phyloP scores from a whole-genome alignment of 1,140 invertebrate species.

The Sweltsa coloradensis region DNA sequence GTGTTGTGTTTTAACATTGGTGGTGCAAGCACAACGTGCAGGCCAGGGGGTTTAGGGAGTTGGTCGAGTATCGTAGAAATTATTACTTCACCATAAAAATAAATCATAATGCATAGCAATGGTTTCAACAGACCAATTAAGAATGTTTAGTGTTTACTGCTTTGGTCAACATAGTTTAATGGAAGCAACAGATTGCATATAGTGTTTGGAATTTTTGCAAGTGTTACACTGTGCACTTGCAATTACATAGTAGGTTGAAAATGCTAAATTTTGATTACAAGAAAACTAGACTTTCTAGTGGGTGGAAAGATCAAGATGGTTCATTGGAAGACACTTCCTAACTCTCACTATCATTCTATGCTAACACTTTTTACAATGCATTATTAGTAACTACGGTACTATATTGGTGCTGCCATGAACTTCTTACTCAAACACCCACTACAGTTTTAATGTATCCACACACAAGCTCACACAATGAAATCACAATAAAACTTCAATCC shows the following conservation, averaged over 20 bases:
- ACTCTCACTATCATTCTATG: not conserved
- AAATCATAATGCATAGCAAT: conserved; percentile 8
- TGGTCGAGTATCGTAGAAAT: not conserved
- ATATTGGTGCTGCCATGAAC: not conserved
- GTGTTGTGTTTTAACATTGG: conserved; percentile 3
- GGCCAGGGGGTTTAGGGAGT: no score
- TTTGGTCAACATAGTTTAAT: conserved; percentile 4
- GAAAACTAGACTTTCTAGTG: not conserved
- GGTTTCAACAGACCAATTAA: not conserved
- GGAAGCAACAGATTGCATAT: conserved; percentile 6
- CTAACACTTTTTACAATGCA: not conserved
- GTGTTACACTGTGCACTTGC: not conserved
- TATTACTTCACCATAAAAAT: conserved; percentile 10
- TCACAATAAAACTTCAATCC: conserved; percentile 1
- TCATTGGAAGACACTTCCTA: not conserved
- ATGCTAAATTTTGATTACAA: not conserved
- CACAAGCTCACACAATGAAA: conserved; percentile 1
- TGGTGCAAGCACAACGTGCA: no score
- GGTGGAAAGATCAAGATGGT: not conserved
- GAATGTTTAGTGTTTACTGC: conserved; percentile 3
- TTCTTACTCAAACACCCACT: conserved; percentile 1
- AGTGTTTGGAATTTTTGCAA: conserved; percentile 2
- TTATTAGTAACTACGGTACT: not conserved
- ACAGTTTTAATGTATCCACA: not conserved
- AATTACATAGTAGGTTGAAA: not conserved